Base-by-base conservation (phyloP, 1,140 invertebrate genomes). In the Brachionus rubens region DNA sequence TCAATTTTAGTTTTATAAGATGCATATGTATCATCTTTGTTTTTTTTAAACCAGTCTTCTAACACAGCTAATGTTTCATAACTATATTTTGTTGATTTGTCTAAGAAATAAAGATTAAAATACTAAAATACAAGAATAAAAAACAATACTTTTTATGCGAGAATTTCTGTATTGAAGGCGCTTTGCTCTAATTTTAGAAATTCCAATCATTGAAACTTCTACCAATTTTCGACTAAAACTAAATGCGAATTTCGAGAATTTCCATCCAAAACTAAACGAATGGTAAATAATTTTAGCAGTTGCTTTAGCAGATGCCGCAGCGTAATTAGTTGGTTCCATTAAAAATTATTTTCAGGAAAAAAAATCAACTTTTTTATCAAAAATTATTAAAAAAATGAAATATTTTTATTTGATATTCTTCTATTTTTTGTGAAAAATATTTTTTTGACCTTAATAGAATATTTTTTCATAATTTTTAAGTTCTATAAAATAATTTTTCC, bases 181-280 rank as follows among this genome's bases (percentile, higher is more conserved):
- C 26, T 19, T 59, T 33, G 30, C 54, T 28, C 19, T 59, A 36
- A 40, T 59, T 59, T 59, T 33, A 59, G 54, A 59, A 59, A 59
- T 59, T 59, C 54, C 54, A 33, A 19, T 36, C 19, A n/a, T 1
- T 33, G 30, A 33, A 59, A 36, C 19, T 36, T 59, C 36, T 59
- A 16, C n/a, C n/a, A n/a, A n/a, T n/a, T n/a, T n/a, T n/a, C 54
- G 36, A 59, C 54, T 56, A 14, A n/a, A 24, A 56, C 26, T 56
- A 56, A 56, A 56, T 56, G 52, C 52, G n/a, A 56, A 28, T 30
- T 56, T 56, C 14, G 52, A 33, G 26, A 28, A 24, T 33, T 56
- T 56, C 52, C 52, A 56, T 28, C 52, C 52, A 28, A 56, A 56
- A 28, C 52, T 14, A n/a, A 33, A 56, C n/a, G 52, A 56, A 28